Evolutionary conservation across 2,797 vertebrate genomes (phyloP), one percentile per base, ranked within the genome.

Genomic region (Pipistrellus nathusii): DNA sequence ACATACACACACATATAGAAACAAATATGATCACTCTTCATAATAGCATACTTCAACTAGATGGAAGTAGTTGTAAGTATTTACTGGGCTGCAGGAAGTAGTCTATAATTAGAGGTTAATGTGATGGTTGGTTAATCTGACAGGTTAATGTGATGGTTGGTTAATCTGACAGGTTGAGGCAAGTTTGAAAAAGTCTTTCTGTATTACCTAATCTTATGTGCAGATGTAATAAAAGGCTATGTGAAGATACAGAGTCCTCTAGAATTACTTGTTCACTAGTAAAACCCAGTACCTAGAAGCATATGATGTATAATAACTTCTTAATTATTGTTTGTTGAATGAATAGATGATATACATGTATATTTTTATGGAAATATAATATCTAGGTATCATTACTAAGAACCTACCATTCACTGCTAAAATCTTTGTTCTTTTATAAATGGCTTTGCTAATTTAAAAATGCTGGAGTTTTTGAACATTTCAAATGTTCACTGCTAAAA

Each of bases 401-500:
- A 81, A 97, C 76, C 92, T 94, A 96, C 76, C 87, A 96, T 97
- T 97, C 94, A 87, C 78, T 96, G 94, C 90, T 96, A 86, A 97
- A 97, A 96, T 83, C 95, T 97, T 97, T 96, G 4, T 30, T 97
- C 94, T 93, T 88, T 68, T 89, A n/a, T n/a, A n/a, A n/a, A n/a
- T n/a, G n/a, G n/a, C n/a, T n/a, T n/a, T n/a, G n/a, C n/a, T n/a
- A n/a, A n/a, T n/a, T n/a, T n/a, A n/a, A n/a, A n/a, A n/a, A n/a
- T n/a, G n/a, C n/a, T n/a, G n/a, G n/a, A n/a, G n/a, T n/a, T n/a
- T n/a, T n/a, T n/a, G n/a, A n/a, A n/a, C n/a, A n/a, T n/a, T n/a
- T n/a, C n/a, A n/a, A n/a, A n/a, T n/a, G n/a, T 97, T 91, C 94
- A 87, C 78, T 96, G 94, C 90, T 96, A 86, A 97, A 97, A 96